These are phyloP conservation scores for Anhinga rufa DNA, from an alignment of 2,113 vertebrate species.

Conservation along the genomic window DNA sequence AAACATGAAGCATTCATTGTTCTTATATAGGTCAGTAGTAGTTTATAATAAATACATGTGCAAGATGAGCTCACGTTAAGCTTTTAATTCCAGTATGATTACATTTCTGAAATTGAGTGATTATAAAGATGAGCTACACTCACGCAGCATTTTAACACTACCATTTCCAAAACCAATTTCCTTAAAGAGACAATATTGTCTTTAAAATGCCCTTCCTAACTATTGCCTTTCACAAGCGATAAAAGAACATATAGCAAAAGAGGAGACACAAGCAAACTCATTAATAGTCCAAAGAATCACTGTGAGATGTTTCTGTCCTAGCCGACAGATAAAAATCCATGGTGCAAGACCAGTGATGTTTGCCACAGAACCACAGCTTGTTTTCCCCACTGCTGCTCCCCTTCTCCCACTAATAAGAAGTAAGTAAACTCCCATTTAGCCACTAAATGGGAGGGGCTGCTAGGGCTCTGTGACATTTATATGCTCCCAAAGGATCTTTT, in stretches of 20 bases:
- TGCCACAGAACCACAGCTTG: neutral
- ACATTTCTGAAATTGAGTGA: neutral
- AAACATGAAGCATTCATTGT: neutral
- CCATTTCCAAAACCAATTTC: neutral
- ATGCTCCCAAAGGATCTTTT: neutral
- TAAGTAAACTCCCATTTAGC: neutral
- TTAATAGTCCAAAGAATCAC: neutral
- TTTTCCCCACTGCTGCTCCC: neutral
- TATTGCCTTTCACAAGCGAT: neutral
- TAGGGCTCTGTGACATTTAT: neutral
- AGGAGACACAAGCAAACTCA: neutral
- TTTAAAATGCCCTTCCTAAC: neutral
- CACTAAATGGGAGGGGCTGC: neutral
- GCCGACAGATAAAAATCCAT: neutral
- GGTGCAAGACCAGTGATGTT: neutral
- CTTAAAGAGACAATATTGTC: neutral
- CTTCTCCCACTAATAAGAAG: neutral
- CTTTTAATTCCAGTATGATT: slow-evolving; percentile 7
- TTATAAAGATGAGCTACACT: neutral
- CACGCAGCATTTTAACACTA: neutral
- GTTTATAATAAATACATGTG: slow-evolving; percentile 12
- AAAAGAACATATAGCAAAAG: neutral
- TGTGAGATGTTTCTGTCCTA: neutral
- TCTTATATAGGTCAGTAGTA: slow-evolving; percentile 11
- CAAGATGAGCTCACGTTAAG: slow-evolving; percentile 24